Conservation (phyloP, 2,113 vertebrate genomes). For the Pithys albifrons region DNA sequence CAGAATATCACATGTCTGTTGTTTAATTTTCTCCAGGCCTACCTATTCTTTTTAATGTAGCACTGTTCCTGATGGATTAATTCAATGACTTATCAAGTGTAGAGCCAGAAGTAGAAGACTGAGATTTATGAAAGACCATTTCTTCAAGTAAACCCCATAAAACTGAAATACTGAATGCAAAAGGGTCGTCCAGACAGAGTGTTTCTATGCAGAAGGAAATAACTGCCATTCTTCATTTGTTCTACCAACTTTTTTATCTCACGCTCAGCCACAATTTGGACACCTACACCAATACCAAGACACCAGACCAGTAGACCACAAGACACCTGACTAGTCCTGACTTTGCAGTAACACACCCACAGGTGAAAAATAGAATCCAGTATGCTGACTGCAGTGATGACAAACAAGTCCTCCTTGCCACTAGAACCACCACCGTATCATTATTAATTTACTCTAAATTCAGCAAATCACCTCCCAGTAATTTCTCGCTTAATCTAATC, state of each 20-base stretch:
- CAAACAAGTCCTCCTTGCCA: background rate
- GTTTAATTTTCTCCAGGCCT: background rate
- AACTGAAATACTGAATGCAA: background rate
- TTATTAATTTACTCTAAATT: slow-evolving; percentile 17
- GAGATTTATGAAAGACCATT: background rate
- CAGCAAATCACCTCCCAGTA: slow-evolving; percentile 15
- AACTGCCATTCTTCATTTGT: background rate
- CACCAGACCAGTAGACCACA: background rate
- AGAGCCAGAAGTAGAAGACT: background rate
- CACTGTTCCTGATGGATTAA: background rate
- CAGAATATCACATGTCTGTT: background rate
- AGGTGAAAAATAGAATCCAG: background rate
- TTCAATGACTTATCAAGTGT: background rate
- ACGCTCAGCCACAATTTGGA: background rate
- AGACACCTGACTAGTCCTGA: background rate
- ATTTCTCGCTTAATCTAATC: slow-evolving; percentile 18
- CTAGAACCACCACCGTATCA: background rate
- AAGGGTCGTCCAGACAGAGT: background rate
- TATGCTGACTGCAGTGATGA: background rate
- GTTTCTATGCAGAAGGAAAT: background rate
- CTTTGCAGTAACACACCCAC: background rate
- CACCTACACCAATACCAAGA: background rate
- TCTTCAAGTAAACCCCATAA: background rate
- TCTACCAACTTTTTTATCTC: background rate
- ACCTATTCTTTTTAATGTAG: background rate